phyloP scores from a whole-genome alignment of 1,140 invertebrate genomes.

The Adoxophyes honmai region DNA sequence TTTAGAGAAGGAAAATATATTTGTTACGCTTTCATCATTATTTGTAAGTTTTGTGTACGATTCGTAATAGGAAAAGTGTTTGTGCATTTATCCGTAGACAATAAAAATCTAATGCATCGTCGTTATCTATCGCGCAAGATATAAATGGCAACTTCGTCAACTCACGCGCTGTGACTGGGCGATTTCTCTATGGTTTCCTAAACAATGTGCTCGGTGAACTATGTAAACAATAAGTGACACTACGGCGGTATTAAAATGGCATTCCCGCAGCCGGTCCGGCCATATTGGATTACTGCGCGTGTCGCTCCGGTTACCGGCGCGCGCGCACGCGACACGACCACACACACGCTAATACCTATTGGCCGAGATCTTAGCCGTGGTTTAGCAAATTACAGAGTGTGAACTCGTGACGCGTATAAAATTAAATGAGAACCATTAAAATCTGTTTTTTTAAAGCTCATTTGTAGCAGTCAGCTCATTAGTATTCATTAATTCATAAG shows the following conservation, averaged over 20 bases:
- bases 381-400: conserved; percentile 9
- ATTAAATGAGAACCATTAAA: not conserved
- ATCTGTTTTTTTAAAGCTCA: no score
- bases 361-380: conserved; percentile 14
- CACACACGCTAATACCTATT: conserved; percentile 55
- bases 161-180: not conserved
- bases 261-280: conserved; percentile 68
- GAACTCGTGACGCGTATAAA: not conserved
- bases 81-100: no score
- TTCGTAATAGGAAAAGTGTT: no score
- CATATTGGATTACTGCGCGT: conserved; percentile 74
- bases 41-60: no score
- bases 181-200: conserved; percentile 45
- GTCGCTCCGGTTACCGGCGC: conserved; percentile 70
- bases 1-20: no score
- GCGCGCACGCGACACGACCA: conserved; percentile 65
- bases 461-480: no score
- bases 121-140: no score
- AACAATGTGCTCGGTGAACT: conserved; percentile 44
- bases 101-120: no score
- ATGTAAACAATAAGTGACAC: conserved; percentile 71
- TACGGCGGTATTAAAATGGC: conserved; percentile 69
- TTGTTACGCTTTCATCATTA: no score
- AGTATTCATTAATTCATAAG: no score
- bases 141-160: no score